A percentile compares a stretch with the other conserved stretches of the same genome.
phyloP scores from a whole-genome alignment of 2,888 invertebrate species.

The Drosophila quinaria region DNA sequence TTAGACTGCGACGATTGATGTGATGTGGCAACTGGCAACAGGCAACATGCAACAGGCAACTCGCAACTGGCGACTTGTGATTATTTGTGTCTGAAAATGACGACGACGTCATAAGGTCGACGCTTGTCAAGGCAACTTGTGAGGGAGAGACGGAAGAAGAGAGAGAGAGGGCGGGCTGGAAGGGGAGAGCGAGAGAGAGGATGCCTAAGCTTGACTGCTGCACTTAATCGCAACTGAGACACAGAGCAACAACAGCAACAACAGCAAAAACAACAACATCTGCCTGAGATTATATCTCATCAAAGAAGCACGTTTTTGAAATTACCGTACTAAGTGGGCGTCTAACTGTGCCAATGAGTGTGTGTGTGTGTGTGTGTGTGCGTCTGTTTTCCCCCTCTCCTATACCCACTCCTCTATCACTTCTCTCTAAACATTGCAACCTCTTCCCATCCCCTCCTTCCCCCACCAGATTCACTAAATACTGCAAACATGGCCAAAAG shows the following conservation, averaged over 20 bases:
- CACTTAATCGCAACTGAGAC: conserved; percentile 71
- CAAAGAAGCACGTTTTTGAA: conserved; percentile 84
- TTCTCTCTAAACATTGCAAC: not conserved
- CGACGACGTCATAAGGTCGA: conserved; percentile 70
- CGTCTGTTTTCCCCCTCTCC: conserved; percentile 49
- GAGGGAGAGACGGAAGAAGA: not conserved
- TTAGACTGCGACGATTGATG: conserved; percentile 54
- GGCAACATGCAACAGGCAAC: conserved; percentile 8
- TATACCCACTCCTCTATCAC: conserved; percentile 35
- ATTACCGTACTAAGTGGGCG: conserved; percentile 86
- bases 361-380: conserved; percentile 46
- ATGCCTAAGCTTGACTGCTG: conserved; percentile 53
- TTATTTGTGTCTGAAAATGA: conserved; percentile 28
- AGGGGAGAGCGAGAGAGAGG: conserved; percentile 21
- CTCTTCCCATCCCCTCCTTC: too few relatives aligned
- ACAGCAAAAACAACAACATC: conserved; percentile 32
- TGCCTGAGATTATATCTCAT: conserved; percentile 83
- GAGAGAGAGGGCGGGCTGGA: not conserved
- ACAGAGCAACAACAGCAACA: conserved; percentile 39
- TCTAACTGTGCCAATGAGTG: conserved; percentile 77
- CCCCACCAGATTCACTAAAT: conserved; percentile 2
- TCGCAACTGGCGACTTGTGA: not conserved
- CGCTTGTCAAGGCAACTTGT: conserved; percentile 17
- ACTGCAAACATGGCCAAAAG: conserved; percentile 41
- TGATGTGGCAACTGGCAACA: conserved; percentile 34